Conservation (phyloP, 1,140 invertebrate species). For the Diorhabda sublineata region DNA sequence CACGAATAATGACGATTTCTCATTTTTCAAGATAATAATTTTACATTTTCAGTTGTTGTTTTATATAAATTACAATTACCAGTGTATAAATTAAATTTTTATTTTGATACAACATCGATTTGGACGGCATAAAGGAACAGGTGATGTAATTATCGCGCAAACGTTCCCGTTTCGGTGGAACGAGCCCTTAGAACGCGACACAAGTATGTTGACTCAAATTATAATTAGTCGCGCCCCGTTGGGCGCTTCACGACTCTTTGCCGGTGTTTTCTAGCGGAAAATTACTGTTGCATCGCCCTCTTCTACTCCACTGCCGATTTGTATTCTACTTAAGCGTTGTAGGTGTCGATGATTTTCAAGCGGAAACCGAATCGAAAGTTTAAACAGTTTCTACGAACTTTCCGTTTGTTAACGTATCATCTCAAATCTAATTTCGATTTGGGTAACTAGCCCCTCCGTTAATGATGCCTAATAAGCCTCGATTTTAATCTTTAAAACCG, state of each 20-base stretch:
- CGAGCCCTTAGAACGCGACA: constrained; percentile 9
- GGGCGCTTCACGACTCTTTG: constrained; percentile 12
- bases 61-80: no score
- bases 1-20: no score
- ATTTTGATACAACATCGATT: no score
- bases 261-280: constrained; percentile 9
- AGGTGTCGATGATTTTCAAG: constrained; percentile 10
- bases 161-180: background rate
- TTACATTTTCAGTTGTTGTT: no score
- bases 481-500: constrained; percentile 10
- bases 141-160: background rate
- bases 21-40: no score
- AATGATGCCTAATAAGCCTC: background rate
- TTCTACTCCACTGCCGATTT: background rate
- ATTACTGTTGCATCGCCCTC: constrained; percentile 12
- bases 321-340: background rate
- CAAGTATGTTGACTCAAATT: constrained; percentile 16
- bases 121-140: background rate
- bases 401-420: background rate
- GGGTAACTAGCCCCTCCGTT: background rate
- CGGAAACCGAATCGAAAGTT: background rate
- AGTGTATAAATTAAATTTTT: no score
- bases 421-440: background rate
- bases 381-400: background rate
- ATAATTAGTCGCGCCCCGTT: constrained; percentile 7